Evolutionary conservation across 2,888 invertebrate species (phyloP), one percentile per base, ranked within the genome.

Genomic region (Carpatolechia fugitivella): DNA sequence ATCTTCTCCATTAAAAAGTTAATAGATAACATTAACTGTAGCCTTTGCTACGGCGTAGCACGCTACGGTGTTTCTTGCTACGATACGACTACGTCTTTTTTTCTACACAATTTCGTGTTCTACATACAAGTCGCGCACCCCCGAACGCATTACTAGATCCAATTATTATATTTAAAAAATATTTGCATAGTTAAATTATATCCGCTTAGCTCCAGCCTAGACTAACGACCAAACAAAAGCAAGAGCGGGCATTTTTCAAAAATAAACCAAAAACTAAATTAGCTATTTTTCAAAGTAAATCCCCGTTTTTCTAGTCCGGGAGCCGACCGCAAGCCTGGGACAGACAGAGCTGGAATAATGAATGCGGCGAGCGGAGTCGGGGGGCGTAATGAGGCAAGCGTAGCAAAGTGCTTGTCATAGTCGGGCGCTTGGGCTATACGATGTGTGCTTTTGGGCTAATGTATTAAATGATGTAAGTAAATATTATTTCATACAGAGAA

Each of bases 311-410:
- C 44, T 31, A 35, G 33, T 35, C 44, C 18, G 33, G 30, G 47
- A 40, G 35, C 48, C 16, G 20, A 44, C 55, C 55, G 36, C 55
- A 55, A 44, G 47, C 24, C 41, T 35, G 50, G 49, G 44, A 55
- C 41, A 50, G 55, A 55, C 50, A 29, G 49, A 40, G 20, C 33
- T 14, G 30, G 50, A 35, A 50, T 55, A 55, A 55, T 55, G 50
- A 55, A 55, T 50, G 55, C 40, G 44, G 50, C 41, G 31, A 44
- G 29, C 36, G 53, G 16, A 36, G 36, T 46, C 49, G 49, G 20
- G 49, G 49, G 49, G 3, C 1, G 49, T 35, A 49, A 49, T 31
- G 33, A 44, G 44, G 24, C 44, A 13, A 44, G 44, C 11, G 10
- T 33, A 10, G 33, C 20, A 29, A 35, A 35, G 13, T 35, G 49